Conservation (phyloP, 2,888 invertebrate genomes). For the Glaucopsyche alexis region DNA sequence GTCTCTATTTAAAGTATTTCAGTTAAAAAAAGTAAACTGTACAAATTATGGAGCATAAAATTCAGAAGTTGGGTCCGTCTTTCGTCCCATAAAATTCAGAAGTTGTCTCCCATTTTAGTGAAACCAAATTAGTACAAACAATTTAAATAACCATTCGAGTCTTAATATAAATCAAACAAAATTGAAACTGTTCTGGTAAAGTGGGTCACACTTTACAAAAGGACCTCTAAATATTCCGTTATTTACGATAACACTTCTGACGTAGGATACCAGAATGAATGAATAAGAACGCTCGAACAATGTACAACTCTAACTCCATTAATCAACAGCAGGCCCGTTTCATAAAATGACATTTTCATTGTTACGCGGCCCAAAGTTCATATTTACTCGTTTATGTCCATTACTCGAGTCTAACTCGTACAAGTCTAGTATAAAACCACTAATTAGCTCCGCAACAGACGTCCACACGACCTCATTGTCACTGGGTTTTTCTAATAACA, state of each 20-base stretch:
- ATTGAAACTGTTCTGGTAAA: slow-evolving; percentile 6
- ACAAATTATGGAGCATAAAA: neutral
- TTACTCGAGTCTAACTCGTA: slow-evolving; percentile 54
- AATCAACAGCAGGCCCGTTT: slow-evolving; percentile 70
- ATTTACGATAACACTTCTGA: slow-evolving; percentile 48
- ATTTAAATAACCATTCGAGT: neutral
- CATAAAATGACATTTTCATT: slow-evolving; percentile 78
- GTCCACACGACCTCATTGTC: slow-evolving; percentile 40
- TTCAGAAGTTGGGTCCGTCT: neutral
- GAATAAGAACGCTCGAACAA: slow-evolving; percentile 60
- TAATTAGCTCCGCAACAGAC: slow-evolving; percentile 43
- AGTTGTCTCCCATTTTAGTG: neutral
- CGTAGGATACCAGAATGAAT: slow-evolving; percentile 55
- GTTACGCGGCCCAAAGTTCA: slow-evolving; percentile 66
- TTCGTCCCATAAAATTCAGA: neutral
- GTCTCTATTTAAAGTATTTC: neutral
- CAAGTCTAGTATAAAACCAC: slow-evolving; percentile 55
- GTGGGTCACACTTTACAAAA: slow-evolving; percentile 25
- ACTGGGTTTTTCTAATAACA: slow-evolving; percentile 36
- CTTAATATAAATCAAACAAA: slow-evolving; percentile 16
- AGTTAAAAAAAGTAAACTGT: slow-evolving; percentile 4
- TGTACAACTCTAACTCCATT: slow-evolving; percentile 63
- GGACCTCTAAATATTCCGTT: slow-evolving; percentile 44
- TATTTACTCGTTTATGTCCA: slow-evolving; percentile 65
- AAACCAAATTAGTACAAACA: neutral